Percentiles rank a stretch among this genome's conserved stretches.
Evolutionary conservation across 1,140 invertebrate species (phyloP).

Genomic region (Ooceraea biroi): DNA sequence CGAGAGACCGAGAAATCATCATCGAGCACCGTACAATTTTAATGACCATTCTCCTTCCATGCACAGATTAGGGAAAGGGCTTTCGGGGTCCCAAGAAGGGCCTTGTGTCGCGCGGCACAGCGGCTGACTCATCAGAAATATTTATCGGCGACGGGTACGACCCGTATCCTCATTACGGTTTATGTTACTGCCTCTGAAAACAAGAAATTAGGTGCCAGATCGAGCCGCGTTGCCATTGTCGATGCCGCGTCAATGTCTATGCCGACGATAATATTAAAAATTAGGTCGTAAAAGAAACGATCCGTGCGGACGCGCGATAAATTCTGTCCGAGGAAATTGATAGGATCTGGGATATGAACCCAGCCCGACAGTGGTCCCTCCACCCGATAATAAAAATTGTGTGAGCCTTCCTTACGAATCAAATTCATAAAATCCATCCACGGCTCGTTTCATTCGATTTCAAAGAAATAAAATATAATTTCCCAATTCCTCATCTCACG

Average conservation of each 20-base stretch:
- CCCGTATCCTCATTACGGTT: constrained; percentile 51
- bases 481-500: too few species aligned
- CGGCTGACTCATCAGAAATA: constrained; percentile 43
- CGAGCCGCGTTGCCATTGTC: constrained; percentile 12
- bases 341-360: not conserved
- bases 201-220: constrained; percentile 58
- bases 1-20: constrained; percentile 30
- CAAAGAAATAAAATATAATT: too few species aligned
- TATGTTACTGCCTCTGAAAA: constrained; percentile 44
- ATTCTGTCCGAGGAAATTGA: constrained; percentile 32
- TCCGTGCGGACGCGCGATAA: constrained; percentile 14
- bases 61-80: constrained; percentile 68
- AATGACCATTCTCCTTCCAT: constrained; percentile 42
- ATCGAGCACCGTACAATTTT: constrained; percentile 44
- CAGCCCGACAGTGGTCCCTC: not conserved
- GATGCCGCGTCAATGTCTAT: constrained; percentile 28
- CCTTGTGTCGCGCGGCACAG: not conserved
- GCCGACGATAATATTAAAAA: constrained; percentile 48
- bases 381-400: not conserved
- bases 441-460: too few species aligned
- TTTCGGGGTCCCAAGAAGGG: constrained; percentile 16
- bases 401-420: not conserved
- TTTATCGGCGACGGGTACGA: constrained; percentile 46
- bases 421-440: not conserved
- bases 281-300: constrained; percentile 30